Percentiles rank a stretch among this genome's conserved stretches.
These are phyloP conservation scores for Akabosia matsudoensis DNA, from an alignment of 1,140 invertebrate species.

Conservation along the genomic window DNA sequence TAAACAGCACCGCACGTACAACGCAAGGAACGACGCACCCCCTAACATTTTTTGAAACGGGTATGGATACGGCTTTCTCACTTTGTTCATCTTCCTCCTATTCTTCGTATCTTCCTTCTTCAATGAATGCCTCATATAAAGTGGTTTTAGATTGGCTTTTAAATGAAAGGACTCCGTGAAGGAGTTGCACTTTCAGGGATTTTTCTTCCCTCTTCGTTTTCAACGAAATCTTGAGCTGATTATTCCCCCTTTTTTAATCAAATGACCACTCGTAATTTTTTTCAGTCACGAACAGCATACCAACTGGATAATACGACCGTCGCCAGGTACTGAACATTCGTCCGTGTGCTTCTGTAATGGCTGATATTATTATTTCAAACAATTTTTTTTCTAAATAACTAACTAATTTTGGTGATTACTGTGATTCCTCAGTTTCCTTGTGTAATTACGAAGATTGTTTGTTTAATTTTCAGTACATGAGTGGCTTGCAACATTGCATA, in stretches of 20 bases:
- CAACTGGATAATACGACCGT: too few relatives aligned
- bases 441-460: too few relatives aligned
- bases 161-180: slow-evolving; percentile 9
- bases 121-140: slow-evolving; percentile 1
- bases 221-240: not conserved
- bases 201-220: not conserved
- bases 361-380: too few relatives aligned
- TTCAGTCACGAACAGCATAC: slow-evolving; percentile 3
- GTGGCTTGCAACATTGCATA: too few relatives aligned
- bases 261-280: not conserved
- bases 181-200: not conserved
- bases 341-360: too few relatives aligned
- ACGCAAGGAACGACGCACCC: not conserved
- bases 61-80: slow-evolving; percentile 20
- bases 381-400: too few relatives aligned
- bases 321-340: too few relatives aligned
- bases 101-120: not conserved
- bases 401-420: too few relatives aligned
- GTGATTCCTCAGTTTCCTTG: too few relatives aligned
- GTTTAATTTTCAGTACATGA: too few relatives aligned
- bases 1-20: not conserved
- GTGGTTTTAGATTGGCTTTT: not conserved
- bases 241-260: not conserved
- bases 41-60: too few relatives aligned
- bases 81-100: not conserved